Percentiles rank a stretch among this genome's conserved stretches.
These are phyloP conservation scores for Eremobia ochroleuca DNA, from an alignment of 2,888 invertebrate species.

Conservation along the genomic window DNA sequence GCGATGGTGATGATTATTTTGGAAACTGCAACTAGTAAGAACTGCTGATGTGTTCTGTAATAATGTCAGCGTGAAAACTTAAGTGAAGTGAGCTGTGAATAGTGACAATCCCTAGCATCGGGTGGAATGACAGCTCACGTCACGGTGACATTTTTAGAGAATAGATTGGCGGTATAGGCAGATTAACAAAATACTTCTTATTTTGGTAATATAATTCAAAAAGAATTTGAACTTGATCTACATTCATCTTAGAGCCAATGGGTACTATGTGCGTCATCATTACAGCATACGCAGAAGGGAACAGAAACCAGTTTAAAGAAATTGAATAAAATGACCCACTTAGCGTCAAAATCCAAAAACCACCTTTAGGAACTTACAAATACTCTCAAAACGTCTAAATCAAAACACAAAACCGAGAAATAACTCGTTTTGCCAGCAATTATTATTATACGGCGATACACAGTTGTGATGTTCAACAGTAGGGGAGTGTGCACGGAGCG, in stretches of 20 bases:
- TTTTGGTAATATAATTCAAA: background rate
- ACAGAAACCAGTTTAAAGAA: background rate
- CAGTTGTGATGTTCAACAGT: conserved; percentile 40
- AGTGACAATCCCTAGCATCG: background rate
- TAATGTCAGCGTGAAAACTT: too few relatives aligned
- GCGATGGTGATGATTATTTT: background rate
- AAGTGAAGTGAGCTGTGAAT: background rate
- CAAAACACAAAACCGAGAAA: conserved; percentile 13
- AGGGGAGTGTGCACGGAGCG: conserved; percentile 53
- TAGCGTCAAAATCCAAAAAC: background rate
- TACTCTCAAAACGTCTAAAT: conserved; percentile 17
- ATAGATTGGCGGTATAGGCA: background rate
- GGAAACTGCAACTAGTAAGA: background rate
- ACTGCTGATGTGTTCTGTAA: too few relatives aligned
- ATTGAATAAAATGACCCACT: background rate
- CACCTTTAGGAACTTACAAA: background rate
- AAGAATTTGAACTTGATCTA: background rate
- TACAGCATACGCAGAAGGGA: too few relatives aligned
- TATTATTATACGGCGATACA: conserved; percentile 52
- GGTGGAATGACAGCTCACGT: background rate
- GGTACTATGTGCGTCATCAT: too few relatives aligned
- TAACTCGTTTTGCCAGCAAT: conserved; percentile 9
- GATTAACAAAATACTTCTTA: too few relatives aligned
- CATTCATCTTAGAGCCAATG: background rate
- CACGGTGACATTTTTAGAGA: background rate